Percentiles rank a stretch among this genome's conserved stretches.
phyloP scores from a whole-genome alignment of 2,888 invertebrate species.

The Drosophila yooni region DNA sequence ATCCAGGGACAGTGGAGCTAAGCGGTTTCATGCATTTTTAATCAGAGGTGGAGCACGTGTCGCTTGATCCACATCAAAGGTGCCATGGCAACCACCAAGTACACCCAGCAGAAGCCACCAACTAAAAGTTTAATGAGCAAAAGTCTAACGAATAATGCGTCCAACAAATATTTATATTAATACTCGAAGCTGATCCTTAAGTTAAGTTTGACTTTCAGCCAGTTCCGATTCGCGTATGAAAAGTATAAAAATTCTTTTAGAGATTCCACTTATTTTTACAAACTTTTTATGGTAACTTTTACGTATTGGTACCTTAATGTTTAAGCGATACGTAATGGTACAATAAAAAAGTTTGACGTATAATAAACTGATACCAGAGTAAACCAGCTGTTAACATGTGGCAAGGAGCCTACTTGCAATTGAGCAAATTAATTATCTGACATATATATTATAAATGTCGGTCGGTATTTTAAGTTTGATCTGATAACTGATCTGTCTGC shows the following conservation, averaged over 20 bases:
- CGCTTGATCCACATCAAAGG: conserved; percentile 38
- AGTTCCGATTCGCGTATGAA: not conserved
- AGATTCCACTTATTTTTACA: no score
- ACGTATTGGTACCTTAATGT: no score
- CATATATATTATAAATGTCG: not conserved
- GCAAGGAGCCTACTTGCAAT: not conserved
- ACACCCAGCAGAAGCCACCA: not conserved
- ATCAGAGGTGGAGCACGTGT: conserved; percentile 37
- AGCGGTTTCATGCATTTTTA: conserved; percentile 62
- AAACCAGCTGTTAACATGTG: not conserved
- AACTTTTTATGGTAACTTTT: no score
- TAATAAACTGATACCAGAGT: not conserved
- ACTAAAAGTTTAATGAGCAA: conserved; percentile 35
- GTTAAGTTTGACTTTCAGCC: not conserved
- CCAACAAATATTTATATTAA: not conserved
- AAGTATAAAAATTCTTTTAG: not conserved
- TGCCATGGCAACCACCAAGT: not conserved
- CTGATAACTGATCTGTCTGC: not conserved
- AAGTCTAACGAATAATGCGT: conserved; percentile 4
- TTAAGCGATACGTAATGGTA: no score
- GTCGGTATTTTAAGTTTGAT: not conserved
- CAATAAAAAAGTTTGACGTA: no score
- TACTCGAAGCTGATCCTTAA: not conserved
- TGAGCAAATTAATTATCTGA: not conserved
- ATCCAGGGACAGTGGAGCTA: conserved; percentile 35